A percentile compares a stretch with the other conserved stretches of the same genome.
Evolutionary conservation across 2,797 vertebrate species (phyloP).

Genomic region (Cynodonichthys magdalenae): DNA sequence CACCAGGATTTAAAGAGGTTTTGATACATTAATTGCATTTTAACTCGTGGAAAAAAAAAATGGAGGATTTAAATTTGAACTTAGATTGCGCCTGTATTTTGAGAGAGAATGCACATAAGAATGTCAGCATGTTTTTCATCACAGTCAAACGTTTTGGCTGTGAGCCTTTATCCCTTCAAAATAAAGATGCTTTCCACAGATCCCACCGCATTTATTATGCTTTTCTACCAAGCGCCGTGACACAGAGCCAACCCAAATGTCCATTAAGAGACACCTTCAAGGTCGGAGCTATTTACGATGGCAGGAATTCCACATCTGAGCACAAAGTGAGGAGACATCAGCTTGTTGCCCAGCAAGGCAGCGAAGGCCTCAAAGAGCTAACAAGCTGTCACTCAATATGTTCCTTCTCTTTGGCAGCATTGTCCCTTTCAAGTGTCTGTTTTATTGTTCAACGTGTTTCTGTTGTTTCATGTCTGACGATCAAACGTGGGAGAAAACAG

Average conservation of each 20-base stretch:
- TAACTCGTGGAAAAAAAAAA: conserved; percentile 2
- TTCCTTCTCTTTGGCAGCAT: conserved; percentile 48
- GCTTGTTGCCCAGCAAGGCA: conserved; percentile 47
- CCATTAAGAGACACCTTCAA: conserved; percentile 34
- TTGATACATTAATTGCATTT: conserved; percentile 29
- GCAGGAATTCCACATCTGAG: conserved; percentile 36
- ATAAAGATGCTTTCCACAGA: conserved; percentile 51
- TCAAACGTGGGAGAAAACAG: conserved; percentile 56
- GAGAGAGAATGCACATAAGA: conserved; percentile 35
- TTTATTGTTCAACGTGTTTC: conserved; percentile 51
- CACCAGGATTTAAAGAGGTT: conserved; percentile 20
- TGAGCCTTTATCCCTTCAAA: conserved; percentile 29
- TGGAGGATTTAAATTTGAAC: conserved; percentile 9
- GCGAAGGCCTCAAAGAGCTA: conserved; percentile 52
- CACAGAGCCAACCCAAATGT: conserved; percentile 29
- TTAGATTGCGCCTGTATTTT: conserved; percentile 22
- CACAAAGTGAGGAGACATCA: conserved; percentile 44
- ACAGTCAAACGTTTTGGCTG: conserved; percentile 12
- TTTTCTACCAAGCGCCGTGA: conserved; percentile 24
- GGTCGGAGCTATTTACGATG: conserved; percentile 46
- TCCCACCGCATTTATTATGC: conserved; percentile 26
- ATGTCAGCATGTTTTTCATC: conserved; percentile 36
- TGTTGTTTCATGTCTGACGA: conserved; percentile 53
- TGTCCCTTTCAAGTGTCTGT: conserved; percentile 56
- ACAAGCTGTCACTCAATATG: conserved; percentile 64